Percentiles rank a stretch among this genome's conserved stretches.
phyloP scores from a whole-genome alignment of 2,888 invertebrate species.

The Caenorhabditis japonica region DNA sequence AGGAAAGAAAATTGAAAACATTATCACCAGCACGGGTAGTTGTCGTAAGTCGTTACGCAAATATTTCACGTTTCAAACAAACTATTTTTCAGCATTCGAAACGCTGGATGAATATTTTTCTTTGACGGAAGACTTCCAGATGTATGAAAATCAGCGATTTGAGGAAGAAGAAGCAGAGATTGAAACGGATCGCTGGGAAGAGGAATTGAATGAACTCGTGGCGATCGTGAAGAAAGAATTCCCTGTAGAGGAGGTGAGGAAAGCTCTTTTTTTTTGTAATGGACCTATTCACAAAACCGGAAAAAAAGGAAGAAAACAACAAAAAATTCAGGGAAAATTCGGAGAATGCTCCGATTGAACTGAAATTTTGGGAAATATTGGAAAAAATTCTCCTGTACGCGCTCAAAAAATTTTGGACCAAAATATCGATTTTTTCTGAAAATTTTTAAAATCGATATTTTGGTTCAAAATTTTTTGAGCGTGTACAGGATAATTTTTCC shows the following conservation, averaged over 20 bases:
- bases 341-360: no score
- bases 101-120: slow-evolving; percentile 21
- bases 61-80: background rate
- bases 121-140: slow-evolving; percentile 8
- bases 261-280: no score
- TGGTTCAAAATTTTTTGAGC: no score
- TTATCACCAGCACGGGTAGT: slow-evolving; percentile 12
- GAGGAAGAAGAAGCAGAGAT: slow-evolving; percentile 15
- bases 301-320: no score
- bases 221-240: slow-evolving; percentile 9
- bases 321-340: no score
- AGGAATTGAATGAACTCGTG: slow-evolving; percentile 7
- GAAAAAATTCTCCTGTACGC: no score
- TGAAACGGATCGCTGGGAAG: slow-evolving; percentile 14
- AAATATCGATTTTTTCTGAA: no score
- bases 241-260: slow-evolving; percentile 12
- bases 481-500: no score
- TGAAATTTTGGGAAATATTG: no score
- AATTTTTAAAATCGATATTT: no score
- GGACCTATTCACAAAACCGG: no score
- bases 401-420: no score
- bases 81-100: slow-evolving; percentile 15
- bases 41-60: slow-evolving; percentile 6
- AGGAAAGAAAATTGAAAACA: slow-evolving; percentile 13
- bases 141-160: slow-evolving; percentile 1